Conservation (phyloP, 23 tunicate genomes). For the Aplidium turbinatum region DNA sequence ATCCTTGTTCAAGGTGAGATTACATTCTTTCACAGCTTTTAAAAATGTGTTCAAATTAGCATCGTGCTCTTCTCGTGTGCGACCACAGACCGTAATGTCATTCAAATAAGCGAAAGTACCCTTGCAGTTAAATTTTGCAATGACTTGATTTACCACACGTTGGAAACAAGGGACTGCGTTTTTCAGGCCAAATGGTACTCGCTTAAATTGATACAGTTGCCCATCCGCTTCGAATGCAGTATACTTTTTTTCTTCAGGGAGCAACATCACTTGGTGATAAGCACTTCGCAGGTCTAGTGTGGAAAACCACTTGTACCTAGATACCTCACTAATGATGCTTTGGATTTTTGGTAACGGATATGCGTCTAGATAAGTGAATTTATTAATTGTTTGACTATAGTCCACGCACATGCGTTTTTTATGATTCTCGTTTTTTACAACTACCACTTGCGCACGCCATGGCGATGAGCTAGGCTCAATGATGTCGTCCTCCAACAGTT, state of each 20-base stretch:
- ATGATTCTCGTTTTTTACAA: conserved; percentile 15
- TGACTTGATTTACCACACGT: background rate
- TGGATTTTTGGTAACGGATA: conserved; percentile 22
- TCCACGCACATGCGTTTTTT: conserved; percentile 26
- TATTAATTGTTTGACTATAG: conserved; percentile 13
- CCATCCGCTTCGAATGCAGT: conserved; percentile 13
- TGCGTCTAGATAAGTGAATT: conserved; percentile 25
- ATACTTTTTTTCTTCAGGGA: conserved; percentile 7
- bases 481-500: conserved; percentile 19
- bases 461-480: conserved; percentile 34
- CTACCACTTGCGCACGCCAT: conserved; percentile 40
- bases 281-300: conserved; percentile 16
- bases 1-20: conserved; percentile 4
- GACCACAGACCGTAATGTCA: conserved; percentile 14
- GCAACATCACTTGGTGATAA: conserved; percentile 11
- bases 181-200: conserved; percentile 16
- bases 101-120: conserved; percentile 3
- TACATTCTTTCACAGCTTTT: conserved; percentile 6
- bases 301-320: conserved; percentile 3
- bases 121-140: conserved; percentile 1
- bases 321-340: background rate
- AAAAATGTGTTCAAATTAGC: background rate
- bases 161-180: conserved; percentile 23
- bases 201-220: conserved; percentile 10
- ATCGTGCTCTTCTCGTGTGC: conserved; percentile 14